Conservation (phyloP, 53 echinoderm and acorn worm genomes). For the Antedon mediterranea region DNA sequence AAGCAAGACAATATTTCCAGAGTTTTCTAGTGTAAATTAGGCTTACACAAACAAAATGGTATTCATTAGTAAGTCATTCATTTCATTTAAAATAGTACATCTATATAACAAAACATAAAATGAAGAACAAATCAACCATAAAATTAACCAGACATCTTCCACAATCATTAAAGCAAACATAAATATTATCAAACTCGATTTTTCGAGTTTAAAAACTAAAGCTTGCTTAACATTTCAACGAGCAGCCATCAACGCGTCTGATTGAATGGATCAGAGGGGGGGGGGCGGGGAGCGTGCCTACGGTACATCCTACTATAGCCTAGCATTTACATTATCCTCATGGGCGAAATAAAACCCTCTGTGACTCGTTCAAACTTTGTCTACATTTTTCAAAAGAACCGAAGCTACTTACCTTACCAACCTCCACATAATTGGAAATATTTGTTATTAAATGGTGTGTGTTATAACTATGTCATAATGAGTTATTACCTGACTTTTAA, state of each 20-base stretch:
- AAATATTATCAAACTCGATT: no score
- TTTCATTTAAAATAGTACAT: no score
- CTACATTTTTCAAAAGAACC: not conserved
- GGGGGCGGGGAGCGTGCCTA: no score
- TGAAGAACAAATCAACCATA: no score
- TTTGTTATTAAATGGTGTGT: not conserved
- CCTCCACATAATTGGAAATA: not conserved
- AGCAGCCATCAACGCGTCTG: not conserved
- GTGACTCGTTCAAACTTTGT: not conserved
- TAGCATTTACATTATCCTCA: not conserved
- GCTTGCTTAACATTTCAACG: no score
- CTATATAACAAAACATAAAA: no score
- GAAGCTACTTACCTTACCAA: not conserved
- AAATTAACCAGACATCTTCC: no score
- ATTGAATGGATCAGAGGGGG: not conserved
- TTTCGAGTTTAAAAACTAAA: not conserved
- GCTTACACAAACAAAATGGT: no score
- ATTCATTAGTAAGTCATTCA: no score
- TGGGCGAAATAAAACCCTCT: not conserved
- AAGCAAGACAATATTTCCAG: no score
- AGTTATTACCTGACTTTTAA: not conserved
- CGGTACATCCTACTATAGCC: not conserved
- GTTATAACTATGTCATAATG: not conserved
- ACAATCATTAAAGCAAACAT: no score
- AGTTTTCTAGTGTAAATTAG: no score